Conservation (phyloP, 2,797 vertebrate species). For the Myotis daubentonii region DNA sequence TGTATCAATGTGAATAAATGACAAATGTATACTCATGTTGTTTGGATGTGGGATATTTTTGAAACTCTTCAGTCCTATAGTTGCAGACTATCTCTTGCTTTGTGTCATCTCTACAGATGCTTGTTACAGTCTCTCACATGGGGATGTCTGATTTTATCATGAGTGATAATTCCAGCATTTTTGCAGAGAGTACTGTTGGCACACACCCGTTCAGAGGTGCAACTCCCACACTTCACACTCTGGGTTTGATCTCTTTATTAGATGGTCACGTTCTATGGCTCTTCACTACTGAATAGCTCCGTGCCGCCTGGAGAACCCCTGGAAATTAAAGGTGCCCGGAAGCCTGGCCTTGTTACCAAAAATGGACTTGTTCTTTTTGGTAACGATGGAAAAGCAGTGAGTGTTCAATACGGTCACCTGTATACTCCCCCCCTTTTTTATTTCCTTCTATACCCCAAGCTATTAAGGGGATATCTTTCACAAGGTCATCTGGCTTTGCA, state of each 20-base stretch:
- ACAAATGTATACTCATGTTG: no score
- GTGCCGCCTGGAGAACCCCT: slow-evolving; percentile 91
- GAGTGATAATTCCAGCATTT: background rate
- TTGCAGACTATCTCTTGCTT: background rate
- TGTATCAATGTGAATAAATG: background rate
- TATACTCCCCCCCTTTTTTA: background rate
- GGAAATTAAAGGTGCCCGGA: slow-evolving; percentile 89
- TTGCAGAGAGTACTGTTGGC: no score
- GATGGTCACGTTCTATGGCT: slow-evolving; percentile 94
- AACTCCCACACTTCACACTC: background rate
- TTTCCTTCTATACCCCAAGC: background rate
- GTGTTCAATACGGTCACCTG: slow-evolving; percentile 66
- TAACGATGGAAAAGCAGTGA: slow-evolving; percentile 93
- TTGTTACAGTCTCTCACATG: background rate
- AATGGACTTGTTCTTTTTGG: slow-evolving; percentile 94
- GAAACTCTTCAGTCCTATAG: background rate
- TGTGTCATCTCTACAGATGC: background rate
- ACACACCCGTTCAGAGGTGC: no score
- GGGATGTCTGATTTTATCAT: background rate
- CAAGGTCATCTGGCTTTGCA: background rate
- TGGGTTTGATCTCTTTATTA: slow-evolving; percentile 77
- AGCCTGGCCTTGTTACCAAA: slow-evolving; percentile 92
- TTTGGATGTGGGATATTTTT: background rate
- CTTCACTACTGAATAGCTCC: slow-evolving; percentile 88
- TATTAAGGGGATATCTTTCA: background rate